Percentiles rank a stretch among this genome's conserved stretches.
Evolutionary conservation across 2,888 invertebrate genomes (phyloP).

Genomic region (Scrobipalpa atriplicella): DNA sequence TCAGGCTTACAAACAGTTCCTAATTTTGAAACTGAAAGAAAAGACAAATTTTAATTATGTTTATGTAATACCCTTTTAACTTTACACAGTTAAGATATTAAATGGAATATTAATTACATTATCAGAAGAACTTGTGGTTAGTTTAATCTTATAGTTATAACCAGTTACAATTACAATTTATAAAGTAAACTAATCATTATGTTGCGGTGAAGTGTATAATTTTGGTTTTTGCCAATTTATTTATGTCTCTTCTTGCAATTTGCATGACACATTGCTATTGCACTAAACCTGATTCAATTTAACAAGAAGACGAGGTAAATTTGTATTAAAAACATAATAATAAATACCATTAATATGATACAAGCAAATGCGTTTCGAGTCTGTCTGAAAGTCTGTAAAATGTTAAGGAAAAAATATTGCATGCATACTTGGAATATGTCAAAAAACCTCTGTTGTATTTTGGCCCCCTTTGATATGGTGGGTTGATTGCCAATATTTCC

Average conservation of each 20-base stretch:
- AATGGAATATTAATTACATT: background rate
- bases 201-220: background rate
- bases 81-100: background rate
- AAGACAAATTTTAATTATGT: too few species aligned
- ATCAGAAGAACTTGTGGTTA: conserved; percentile 1
- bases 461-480: too few species aligned
- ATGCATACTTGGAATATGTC: too few species aligned
- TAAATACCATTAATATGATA: background rate
- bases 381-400: too few species aligned
- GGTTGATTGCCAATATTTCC: too few species aligned
- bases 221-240: conserved; percentile 17
- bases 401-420: too few species aligned
- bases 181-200: conserved; percentile 16
- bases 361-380: too few species aligned
- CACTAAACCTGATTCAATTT: conserved; percentile 13
- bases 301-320: background rate
- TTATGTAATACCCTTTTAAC: background rate
- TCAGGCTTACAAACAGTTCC: background rate
- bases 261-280: conserved; percentile 5
- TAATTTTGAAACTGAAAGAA: background rate
- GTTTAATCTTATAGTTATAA: conserved; percentile 14
- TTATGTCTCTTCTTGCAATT: conserved; percentile 12
- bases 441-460: too few species aligned
- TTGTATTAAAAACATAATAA: background rate
- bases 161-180: conserved; percentile 5